phyloP scores from a whole-genome alignment of 2,888 invertebrate genomes.

The Parapristionchus giblindavisi region DNA sequence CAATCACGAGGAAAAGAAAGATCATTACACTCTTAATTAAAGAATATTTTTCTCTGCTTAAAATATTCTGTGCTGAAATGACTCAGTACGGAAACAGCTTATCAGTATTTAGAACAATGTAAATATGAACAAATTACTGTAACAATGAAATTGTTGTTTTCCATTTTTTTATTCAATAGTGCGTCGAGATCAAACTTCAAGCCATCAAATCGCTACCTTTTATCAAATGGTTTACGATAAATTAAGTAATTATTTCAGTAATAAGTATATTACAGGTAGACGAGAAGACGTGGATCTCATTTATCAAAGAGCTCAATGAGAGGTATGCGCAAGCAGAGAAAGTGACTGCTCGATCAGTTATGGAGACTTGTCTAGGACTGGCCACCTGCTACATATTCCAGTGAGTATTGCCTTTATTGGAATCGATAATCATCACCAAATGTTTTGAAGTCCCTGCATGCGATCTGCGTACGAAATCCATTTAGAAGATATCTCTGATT shows the following conservation, averaged over 20 bases:
- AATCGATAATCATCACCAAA: neutral
- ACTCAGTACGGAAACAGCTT: too few species aligned
- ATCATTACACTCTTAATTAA: too few species aligned
- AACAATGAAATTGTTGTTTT: too few species aligned
- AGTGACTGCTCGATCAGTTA: slow-evolving; percentile 23
- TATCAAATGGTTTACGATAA: neutral
- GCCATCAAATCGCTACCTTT: neutral
- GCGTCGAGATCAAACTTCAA: neutral
- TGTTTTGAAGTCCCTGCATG: slow-evolving; percentile 35
- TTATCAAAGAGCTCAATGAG: slow-evolving; percentile 37
- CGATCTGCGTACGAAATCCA: slow-evolving; percentile 31
- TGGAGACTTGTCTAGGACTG: slow-evolving; percentile 36
- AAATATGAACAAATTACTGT: too few species aligned
- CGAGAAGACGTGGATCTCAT: slow-evolving; percentile 29
- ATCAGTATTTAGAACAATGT: too few species aligned
- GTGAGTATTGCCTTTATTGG: neutral
- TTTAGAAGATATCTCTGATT: slow-evolving; percentile 38
- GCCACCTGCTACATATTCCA: slow-evolving; percentile 34
- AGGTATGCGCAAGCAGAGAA: slow-evolving; percentile 17
- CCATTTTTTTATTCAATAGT: neutral
- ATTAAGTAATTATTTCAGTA: neutral
- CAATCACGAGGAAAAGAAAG: too few species aligned
- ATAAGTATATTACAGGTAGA: slow-evolving; percentile 4
- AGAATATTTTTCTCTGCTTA: too few species aligned
- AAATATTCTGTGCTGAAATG: too few species aligned